phyloP scores from a whole-genome alignment of 2,113 vertebrate species.

The Syngnathus typhle region DNA sequence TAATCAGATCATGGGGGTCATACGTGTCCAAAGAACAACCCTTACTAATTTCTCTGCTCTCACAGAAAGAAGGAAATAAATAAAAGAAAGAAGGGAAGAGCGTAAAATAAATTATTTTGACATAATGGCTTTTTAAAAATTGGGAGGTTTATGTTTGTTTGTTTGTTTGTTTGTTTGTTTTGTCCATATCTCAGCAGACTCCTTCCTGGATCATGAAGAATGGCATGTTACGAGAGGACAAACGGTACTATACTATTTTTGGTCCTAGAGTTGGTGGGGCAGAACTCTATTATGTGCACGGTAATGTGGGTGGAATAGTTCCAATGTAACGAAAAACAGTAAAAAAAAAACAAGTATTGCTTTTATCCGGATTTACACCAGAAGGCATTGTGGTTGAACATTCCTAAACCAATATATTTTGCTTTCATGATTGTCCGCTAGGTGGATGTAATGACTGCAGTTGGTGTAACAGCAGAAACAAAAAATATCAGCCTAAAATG shows the following conservation, averaged over 20 bases:
- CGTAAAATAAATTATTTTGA: not conserved
- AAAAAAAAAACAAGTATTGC: not conserved
- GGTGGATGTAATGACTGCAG: not conserved
- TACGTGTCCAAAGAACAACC: constrained; percentile 30
- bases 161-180: not conserved
- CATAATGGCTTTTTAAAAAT: not conserved
- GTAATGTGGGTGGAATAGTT: not conserved
- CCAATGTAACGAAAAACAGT: not conserved
- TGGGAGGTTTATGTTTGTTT: not conserved
- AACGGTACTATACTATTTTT: not conserved
- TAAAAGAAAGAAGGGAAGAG: constrained; percentile 1
- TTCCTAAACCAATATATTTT: not conserved
- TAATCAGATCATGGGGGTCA: constrained; percentile 51
- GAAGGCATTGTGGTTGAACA: not conserved
- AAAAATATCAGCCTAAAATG: not conserved
- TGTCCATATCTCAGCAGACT: not conserved
- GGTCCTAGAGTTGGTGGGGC: not conserved
- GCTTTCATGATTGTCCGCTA: not conserved
- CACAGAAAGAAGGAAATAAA: not conserved
- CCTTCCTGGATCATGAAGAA: not conserved
- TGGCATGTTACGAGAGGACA: not conserved
- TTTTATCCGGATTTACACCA: not conserved
- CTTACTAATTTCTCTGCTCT: constrained; percentile 16
- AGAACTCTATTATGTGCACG: not conserved
- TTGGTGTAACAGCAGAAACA: not conserved